A percentile compares a stretch with the other conserved stretches of the same genome.
Conservation (phyloP, 1,140 invertebrate species). For the Neoseiulus cucumeris region DNA sequence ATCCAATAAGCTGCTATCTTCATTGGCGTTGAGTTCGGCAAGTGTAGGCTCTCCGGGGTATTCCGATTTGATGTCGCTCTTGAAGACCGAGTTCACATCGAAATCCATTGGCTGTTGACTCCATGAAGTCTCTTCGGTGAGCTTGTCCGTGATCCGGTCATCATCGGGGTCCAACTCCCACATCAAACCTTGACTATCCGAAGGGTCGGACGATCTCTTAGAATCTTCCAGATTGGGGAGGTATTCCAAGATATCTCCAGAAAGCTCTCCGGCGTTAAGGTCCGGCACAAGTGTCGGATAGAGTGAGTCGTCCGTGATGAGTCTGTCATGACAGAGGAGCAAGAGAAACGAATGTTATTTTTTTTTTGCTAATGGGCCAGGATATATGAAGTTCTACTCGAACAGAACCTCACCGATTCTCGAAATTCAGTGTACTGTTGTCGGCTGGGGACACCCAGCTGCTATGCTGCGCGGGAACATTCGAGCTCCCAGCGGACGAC, state of each 20-base stretch:
- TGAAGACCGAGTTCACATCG: background rate
- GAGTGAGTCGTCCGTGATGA: background rate
- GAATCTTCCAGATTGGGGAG: background rate
- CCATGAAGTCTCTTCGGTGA: background rate
- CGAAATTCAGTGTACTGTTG: no score
- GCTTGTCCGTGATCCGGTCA: background rate
- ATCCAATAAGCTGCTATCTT: background rate
- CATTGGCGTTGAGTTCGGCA: slow-evolving; percentile 6
- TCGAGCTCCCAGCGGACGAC: no score
- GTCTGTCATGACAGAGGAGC: background rate
- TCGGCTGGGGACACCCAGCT: no score
- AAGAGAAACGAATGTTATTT: no score
- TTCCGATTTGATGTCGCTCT: slow-evolving; percentile 5
- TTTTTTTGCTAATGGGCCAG: no score
- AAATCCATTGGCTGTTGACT: background rate
- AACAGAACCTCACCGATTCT: no score
- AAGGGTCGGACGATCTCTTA: slow-evolving; percentile 4
- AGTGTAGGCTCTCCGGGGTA: background rate
- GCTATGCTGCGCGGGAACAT: no score
- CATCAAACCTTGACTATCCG: slow-evolving; percentile 2
- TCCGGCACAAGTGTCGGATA: background rate
- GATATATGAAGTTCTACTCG: no score
- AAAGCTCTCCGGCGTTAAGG: background rate
- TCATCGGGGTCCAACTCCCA: slow-evolving; percentile 1
- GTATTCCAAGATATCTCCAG: background rate